Base-by-base conservation (phyloP, 2,888 invertebrate species). In the Ischnus inquisitorius region DNA sequence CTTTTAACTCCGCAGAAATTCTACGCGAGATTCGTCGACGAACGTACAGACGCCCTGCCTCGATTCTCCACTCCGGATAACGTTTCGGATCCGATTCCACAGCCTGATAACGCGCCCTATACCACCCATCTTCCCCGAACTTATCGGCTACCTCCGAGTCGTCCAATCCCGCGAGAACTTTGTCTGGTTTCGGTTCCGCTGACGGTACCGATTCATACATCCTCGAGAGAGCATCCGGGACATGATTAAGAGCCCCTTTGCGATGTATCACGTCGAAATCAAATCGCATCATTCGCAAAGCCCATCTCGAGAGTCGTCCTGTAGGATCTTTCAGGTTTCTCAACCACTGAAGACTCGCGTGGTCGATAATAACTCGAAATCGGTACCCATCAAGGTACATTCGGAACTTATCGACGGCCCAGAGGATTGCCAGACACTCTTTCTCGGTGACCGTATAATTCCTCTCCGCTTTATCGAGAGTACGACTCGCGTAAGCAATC, bases 331-430 rank as follows among this genome's bases (percentile, higher is more conserved):
- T 85, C 2, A 86, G 62, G 14, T 79, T 81, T 6, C 79, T 69
- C 0, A 89, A 69, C 90, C 88, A 90, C 8, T 69, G 48, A 2
- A 90, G 41, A n/a, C 84, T 85, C 19, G 65, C 64, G 12, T 90
- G 89, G 34, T 90, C 89, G 0, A 88, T 90, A n/a, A n/a, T n/a
- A n/a, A n/a, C n/a, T n/a, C n/a, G n/a, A n/a, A n/a, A n/a, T n/a
- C n/a, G n/a, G n/a, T n/a, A n/a, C n/a, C n/a, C n/a, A n/a, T n/a
- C n/a, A n/a, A n/a, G n/a, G n/a, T n/a, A n/a, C n/a, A n/a, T n/a
- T n/a, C n/a, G n/a, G n/a, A n/a, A n/a, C n/a, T n/a, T n/a, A n/a
- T n/a, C n/a, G n/a, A n/a, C n/a, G n/a, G n/a, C n/a, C n/a, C n/a
- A n/a, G n/a, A n/a, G n/a, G n/a, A n/a, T n/a, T n/a, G n/a, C n/a